phyloP scores from a whole-genome alignment of 2,888 invertebrate species.

The Kuschelorhynchus macadamiae region DNA sequence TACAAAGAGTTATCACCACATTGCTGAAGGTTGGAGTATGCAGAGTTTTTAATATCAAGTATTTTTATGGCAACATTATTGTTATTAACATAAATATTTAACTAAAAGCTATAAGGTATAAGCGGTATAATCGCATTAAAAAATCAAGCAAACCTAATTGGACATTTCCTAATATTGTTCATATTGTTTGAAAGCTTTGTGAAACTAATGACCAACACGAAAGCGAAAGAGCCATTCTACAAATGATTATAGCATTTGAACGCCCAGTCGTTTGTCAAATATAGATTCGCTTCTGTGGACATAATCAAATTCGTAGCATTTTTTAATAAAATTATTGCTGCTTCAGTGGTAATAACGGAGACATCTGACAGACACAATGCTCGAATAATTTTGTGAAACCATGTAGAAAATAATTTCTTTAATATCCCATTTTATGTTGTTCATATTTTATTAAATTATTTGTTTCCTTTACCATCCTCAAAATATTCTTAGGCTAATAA shows the following conservation, averaged over 20 bases:
- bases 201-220: conserved; percentile 14
- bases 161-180: conserved; percentile 7
- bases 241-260: conserved; percentile 20
- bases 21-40: no score
- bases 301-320: not conserved
- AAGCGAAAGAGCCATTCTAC: conserved; percentile 22
- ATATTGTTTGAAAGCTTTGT: conserved; percentile 20
- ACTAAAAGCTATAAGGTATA: no score
- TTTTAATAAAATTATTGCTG: conserved; percentile 24
- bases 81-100: no score
- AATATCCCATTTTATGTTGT: no score
- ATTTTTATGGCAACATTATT: no score
- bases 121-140: not conserved
- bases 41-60: no score
- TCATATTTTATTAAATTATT: no score
- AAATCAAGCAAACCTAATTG: conserved; percentile 6
- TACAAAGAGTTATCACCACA: no score
- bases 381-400: conserved; percentile 17
- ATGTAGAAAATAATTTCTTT: conserved; percentile 18
- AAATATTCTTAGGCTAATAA: no score
- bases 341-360: conserved; percentile 23
- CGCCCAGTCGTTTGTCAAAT: conserved; percentile 2
- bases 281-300: conserved; percentile 31
- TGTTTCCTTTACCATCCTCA: no score
- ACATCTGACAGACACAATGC: conserved; percentile 20